Base-by-base conservation (phyloP, 2,888 invertebrate genomes). In the Agrotis ipsilon region DNA sequence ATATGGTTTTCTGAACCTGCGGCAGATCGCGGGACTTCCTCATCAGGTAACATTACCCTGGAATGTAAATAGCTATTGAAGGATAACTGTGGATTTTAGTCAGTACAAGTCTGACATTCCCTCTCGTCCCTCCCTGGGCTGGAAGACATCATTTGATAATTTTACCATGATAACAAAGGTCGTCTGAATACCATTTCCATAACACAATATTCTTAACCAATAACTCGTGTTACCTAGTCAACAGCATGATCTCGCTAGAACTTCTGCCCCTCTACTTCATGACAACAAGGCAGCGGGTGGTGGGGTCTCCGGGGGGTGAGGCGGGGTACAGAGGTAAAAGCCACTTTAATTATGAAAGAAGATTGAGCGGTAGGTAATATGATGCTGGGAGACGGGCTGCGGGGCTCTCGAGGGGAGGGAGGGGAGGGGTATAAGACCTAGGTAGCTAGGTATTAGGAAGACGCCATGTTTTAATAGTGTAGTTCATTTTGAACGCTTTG, bases 341-440 rank as follows among this genome's bases (percentile, higher is more conserved):
- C 92, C 93, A 93, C 92, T 94, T 92, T 94, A 95, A 95, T 95
- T 95, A 95, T 94, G 94, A 94, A 94, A 94, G 94, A 94, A 95
- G 94, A 95, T 95, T 93, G 95, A 90, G 91, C 92, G 90, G 91
- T 86, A 82, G 84, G 82, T 84, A 80, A 86, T 91, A 90, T 87
- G 88, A 89, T 87, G 85, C 86, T 71, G 75, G 81, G 78, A 75
- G 69, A 75, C 68, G 57, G 43, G 80, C 71, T 80, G 78, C 66
- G 80, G 62, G 55, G n/a, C 55, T 55, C 32, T 4, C 39, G 45
- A n/a, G 63, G n/a, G 27, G 6, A 11, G 19, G 49, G 24, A 16
- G 27, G 74, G 67, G 21, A 27, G 52, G 55, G 68, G 63, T 51
- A 27, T 24, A 61, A 73, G 80, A 80, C 80, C 83, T 80, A 80